Evolutionary conservation across 1,140 invertebrate genomes (phyloP).

Genomic region (Carposina sasakii): DNA sequence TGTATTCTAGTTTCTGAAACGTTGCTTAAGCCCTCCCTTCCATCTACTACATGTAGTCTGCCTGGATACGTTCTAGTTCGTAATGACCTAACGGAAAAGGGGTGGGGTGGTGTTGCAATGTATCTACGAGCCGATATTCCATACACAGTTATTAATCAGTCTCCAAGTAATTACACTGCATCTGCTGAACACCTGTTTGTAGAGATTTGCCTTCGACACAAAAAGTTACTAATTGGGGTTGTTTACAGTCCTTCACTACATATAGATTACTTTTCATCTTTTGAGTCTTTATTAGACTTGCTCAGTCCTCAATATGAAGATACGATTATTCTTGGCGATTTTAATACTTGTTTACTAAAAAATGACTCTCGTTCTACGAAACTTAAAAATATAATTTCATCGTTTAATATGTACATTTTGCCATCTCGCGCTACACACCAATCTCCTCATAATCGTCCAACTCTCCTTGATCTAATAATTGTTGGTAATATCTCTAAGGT

Average conservation of each 20-base stretch:
- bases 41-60: constrained; percentile 8
- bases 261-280: constrained; percentile 16
- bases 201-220: constrained; percentile 8
- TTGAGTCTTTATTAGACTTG: constrained; percentile 17
- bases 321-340: constrained; percentile 21
- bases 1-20: constrained; percentile 12
- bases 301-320: constrained; percentile 14
- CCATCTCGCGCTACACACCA: constrained; percentile 17
- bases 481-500: constrained; percentile 8
- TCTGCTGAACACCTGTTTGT: constrained; percentile 20
- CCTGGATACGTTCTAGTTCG: constrained; percentile 15
- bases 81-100: constrained; percentile 9
- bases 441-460: constrained; percentile 10
- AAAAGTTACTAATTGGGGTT: constrained; percentile 16
- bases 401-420: constrained; percentile 15
- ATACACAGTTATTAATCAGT: constrained; percentile 1
- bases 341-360: constrained; percentile 17
- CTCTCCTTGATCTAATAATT: constrained; percentile 19
- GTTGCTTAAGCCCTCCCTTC: constrained; percentile 13
- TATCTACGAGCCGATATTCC: constrained; percentile 7
- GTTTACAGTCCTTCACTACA: constrained; percentile 18
- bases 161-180: constrained; percentile 3
- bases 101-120: constrained; percentile 15
- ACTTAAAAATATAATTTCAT: constrained; percentile 6
- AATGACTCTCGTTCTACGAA: constrained; percentile 3